These are phyloP conservation scores for Standfussiana lucernea DNA, from an alignment of 2,888 invertebrate genomes.

Conservation along the genomic window DNA sequence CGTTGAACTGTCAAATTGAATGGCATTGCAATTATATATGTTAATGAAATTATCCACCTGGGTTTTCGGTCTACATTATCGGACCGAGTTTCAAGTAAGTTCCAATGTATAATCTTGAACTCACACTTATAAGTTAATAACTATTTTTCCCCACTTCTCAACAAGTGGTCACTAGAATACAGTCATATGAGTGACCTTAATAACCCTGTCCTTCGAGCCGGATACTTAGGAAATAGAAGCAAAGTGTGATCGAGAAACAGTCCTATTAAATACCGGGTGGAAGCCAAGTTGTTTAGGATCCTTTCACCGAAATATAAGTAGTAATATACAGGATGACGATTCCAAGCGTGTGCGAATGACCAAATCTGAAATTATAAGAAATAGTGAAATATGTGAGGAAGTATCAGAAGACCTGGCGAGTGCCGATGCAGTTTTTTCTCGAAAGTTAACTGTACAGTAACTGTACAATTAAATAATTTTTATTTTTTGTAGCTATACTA, in stretches of 20 bases:
- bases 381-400: neutral
- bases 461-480: no score
- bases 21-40: neutral
- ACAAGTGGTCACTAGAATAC: conserved; percentile 27
- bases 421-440: no score
- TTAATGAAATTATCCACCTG: neutral
- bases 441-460: neutral
- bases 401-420: neutral
- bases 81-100: neutral
- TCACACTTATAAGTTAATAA: neutral
- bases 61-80: neutral
- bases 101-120: neutral
- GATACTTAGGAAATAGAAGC: neutral
- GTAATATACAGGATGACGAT: neutral
- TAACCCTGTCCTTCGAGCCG: conserved; percentile 5
- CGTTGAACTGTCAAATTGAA: neutral
- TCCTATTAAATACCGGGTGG: conserved; percentile 22
- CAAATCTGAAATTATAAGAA: neutral
- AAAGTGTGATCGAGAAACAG: conserved; percentile 18
- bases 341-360: neutral
- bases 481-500: no score
- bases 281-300: conserved; percentile 10
- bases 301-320: neutral
- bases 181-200: conserved; percentile 15
- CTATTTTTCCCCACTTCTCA: conserved; percentile 17